Conservation (phyloP, 2,797 vertebrate species). For the Lacerta bilineata region DNA sequence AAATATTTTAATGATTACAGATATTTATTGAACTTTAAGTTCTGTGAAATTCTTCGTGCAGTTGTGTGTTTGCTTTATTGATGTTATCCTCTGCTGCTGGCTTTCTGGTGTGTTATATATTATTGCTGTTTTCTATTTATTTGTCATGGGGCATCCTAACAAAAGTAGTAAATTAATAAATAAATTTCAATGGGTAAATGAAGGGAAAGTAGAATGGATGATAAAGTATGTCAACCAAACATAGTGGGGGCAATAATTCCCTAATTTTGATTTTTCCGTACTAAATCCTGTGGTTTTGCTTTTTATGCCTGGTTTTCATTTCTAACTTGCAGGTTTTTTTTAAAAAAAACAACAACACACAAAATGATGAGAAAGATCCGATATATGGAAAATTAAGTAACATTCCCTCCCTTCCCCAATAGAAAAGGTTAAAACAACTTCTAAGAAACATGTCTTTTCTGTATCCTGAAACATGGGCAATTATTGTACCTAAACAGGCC, state of each 20-base stretch:
- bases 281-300: neutral
- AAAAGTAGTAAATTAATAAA: neutral
- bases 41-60: too few relatives aligned
- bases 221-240: neutral
- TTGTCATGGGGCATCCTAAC: too few relatives aligned
- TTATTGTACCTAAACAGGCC: neutral
- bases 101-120: too few relatives aligned
- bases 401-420: neutral
- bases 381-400: neutral
- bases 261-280: neutral
- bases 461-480: neutral
- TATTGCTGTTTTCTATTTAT: too few relatives aligned
- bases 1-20: too few relatives aligned
- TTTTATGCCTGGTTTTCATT: neutral
- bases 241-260: neutral
- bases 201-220: neutral
- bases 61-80: too few relatives aligned
- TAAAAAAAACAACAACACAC: too few relatives aligned
- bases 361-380: neutral
- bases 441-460: neutral
- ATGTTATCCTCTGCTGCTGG: too few relatives aligned
- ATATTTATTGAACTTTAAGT: too few relatives aligned
- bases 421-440: neutral
- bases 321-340: neutral
- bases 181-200: neutral